These are phyloP conservation scores for Goniozus legneri DNA, from an alignment of 1,140 invertebrate species.

Conservation along the genomic window DNA sequence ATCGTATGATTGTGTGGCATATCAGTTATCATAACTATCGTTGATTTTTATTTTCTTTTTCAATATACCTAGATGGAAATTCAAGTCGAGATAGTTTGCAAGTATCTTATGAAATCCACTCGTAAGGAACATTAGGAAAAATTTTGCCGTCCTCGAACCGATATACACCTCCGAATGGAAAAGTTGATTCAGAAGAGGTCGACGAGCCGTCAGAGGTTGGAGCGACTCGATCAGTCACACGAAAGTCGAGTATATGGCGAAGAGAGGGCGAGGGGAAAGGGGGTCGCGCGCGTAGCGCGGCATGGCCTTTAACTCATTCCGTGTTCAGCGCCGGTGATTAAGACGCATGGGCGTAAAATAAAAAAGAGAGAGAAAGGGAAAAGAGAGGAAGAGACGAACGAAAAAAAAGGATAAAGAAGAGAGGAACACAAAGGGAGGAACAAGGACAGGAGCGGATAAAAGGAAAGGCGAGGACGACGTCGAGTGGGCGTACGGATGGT, in stretches of 20 bases:
- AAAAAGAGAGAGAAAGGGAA: slow-evolving; percentile 5
- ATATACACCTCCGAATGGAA: too few relatives aligned
- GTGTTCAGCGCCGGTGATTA: slow-evolving; percentile 40
- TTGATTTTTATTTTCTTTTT: too few relatives aligned
- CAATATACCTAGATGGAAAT: too few relatives aligned
- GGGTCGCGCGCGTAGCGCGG: too few relatives aligned
- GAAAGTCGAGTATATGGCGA: slow-evolving; percentile 31
- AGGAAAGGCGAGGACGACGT: neutral
- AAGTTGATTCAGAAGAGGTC: too few relatives aligned
- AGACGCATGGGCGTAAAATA: slow-evolving; percentile 27
- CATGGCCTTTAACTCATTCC: slow-evolving; percentile 36
- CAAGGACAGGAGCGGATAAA: slow-evolving; percentile 10
- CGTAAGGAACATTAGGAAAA: too few relatives aligned
- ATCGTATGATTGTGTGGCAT: too few relatives aligned
- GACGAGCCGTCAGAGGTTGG: slow-evolving; percentile 30
- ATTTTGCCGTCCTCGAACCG: too few relatives aligned
- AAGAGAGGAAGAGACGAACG: slow-evolving; percentile 1
- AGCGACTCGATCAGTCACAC: slow-evolving; percentile 32
- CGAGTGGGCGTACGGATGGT: slow-evolving; percentile 16
- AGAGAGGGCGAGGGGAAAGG: too few relatives aligned
- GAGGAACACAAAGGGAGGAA: neutral
- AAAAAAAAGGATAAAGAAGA: slow-evolving; percentile 1
- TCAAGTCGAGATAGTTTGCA: too few relatives aligned
- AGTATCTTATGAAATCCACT: too few relatives aligned
- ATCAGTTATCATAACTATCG: too few relatives aligned